These are phyloP conservation scores for Linhomoeus sp. DNA, from an alignment of 2,888 invertebrate genomes.

Conservation along the genomic window DNA sequence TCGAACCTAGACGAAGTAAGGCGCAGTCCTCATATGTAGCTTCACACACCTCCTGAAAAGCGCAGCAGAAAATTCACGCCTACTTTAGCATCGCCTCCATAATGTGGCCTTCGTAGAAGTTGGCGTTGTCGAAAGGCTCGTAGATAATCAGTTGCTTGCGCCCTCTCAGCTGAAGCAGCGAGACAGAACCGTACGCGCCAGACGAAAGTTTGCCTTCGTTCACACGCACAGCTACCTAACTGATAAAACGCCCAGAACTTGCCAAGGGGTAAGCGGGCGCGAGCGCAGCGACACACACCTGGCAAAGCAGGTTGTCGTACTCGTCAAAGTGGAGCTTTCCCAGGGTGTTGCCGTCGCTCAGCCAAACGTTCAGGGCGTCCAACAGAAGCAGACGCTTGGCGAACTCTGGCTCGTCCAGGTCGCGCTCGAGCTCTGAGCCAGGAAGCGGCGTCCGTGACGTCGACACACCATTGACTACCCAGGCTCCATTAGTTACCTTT, in stretches of 20 bases:
- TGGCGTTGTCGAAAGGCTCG: slow-evolving; percentile 24
- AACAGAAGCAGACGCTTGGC: slow-evolving; percentile 13
- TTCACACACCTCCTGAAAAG: too few relatives aligned
- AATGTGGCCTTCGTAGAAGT: slow-evolving; percentile 27
- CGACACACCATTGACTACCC: not conserved
- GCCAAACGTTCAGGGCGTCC: slow-evolving; percentile 26
- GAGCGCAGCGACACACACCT: slow-evolving; percentile 18
- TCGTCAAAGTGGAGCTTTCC: slow-evolving; percentile 29
- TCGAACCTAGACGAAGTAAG: too few relatives aligned
- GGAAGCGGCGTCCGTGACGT: not conserved
- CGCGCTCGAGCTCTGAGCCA: slow-evolving; percentile 16
- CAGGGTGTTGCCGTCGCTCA: slow-evolving; percentile 30
- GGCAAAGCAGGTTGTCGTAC: slow-evolving; percentile 28
- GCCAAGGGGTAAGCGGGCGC: too few relatives aligned
- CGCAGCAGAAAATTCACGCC: too few relatives aligned
- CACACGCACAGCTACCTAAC: too few relatives aligned
- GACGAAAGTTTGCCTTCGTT: too few relatives aligned
- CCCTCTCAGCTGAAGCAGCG: slow-evolving; percentile 19
- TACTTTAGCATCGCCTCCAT: slow-evolving; percentile 22
- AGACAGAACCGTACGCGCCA: too few relatives aligned
- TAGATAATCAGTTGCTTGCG: slow-evolving; percentile 25
- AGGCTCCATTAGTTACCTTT: not conserved
- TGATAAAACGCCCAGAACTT: too few relatives aligned
- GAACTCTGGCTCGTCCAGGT: slow-evolving; percentile 22
- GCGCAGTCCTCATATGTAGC: too few relatives aligned